Percentiles rank a stretch among this genome's conserved stretches.
Conservation (phyloP, 2,797 vertebrate genomes). For the Austrolebias charrua region DNA sequence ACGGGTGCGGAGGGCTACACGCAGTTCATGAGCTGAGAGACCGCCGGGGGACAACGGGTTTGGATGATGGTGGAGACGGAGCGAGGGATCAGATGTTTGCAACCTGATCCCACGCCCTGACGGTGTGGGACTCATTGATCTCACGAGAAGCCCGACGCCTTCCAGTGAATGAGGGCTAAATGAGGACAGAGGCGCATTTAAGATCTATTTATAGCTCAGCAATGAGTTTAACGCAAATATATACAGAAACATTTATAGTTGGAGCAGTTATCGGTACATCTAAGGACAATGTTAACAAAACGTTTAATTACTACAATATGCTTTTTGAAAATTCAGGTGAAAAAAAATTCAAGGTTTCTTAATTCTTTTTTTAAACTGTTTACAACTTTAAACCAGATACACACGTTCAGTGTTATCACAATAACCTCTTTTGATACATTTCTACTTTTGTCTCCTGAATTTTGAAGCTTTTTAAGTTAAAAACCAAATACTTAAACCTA, state of each 20-base stretch:
- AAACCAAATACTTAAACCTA: constrained; percentile 21
- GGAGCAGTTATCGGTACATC: too few species aligned
- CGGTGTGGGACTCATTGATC: constrained; percentile 17
- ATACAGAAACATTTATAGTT: not conserved
- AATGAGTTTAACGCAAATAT: constrained; percentile 17
- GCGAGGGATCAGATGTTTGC: constrained; percentile 25
- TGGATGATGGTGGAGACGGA: constrained; percentile 26
- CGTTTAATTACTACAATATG: not conserved
- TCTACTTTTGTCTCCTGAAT: constrained; percentile 43
- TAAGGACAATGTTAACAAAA: too few species aligned
- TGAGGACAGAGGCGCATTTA: constrained; percentile 27
- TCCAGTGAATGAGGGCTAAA: constrained; percentile 48
- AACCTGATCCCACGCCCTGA: constrained; percentile 20
- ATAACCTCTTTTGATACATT: constrained; percentile 64
- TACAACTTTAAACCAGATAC: constrained; percentile 34
- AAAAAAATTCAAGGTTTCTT: constrained; percentile 30
- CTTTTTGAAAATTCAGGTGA: constrained; percentile 28
- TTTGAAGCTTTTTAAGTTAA: constrained; percentile 29
- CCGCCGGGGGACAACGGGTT: constrained; percentile 16
- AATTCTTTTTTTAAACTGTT: constrained; percentile 44
- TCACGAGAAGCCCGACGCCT: constrained; percentile 39
- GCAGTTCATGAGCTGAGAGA: constrained; percentile 92
- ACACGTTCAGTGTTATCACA: constrained; percentile 51
- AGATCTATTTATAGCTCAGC: constrained; percentile 39
- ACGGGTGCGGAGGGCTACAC: constrained; percentile 96